Base-by-base conservation (phyloP, 1,140 invertebrate genomes). In the Drosophila funebris region DNA sequence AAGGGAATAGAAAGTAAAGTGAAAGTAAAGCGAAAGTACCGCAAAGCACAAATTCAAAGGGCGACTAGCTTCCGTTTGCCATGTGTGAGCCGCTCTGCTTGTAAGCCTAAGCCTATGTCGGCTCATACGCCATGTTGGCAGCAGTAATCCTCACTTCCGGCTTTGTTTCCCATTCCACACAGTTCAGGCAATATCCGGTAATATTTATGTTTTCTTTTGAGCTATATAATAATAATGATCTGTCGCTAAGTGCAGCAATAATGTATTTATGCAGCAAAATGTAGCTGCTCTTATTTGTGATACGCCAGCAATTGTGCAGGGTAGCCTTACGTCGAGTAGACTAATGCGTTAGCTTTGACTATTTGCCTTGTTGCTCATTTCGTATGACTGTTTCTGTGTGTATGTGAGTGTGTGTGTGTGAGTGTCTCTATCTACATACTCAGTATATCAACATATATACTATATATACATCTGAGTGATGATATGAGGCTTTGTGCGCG, bases 311-410 rank as follows among this genome's bases (percentile, higher is more conserved):
- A 3, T n/a, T n/a, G 18, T 33, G 6, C 11, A 60, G 58, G 58
- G 43, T 24, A 61, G 36, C 29, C 39, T 5, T 1, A 11, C 14
- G 58, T 48, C 41, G 11, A 11, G 20, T 9, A 9, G 9, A n/a
- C 31, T 7, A 75, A 53, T 58, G 75, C 75, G n/a, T n/a, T n/a
- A n/a, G 77, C 76, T 61, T 72, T 73, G 68, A 76, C 68, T 76
- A 73, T 81, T 81, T 81, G 68, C 68, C 78, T 80, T 76, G 69
- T 76, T 81, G 78, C 73, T 73, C 78, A 76, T 76, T 81, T 81
- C 57, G 20, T 37, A 76, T 67, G 27, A 7, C 16, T 36, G 29
- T 27, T 7, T 18, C 5, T 22, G n/a, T n/a, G n/a, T n/a, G n/a
- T 52, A 11, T 36, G 7, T n/a, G 11, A n/a, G 13, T n/a, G 13